Conservation (phyloP, 2,113 vertebrate genomes). For the Cyanocitta stelleri region DNA sequence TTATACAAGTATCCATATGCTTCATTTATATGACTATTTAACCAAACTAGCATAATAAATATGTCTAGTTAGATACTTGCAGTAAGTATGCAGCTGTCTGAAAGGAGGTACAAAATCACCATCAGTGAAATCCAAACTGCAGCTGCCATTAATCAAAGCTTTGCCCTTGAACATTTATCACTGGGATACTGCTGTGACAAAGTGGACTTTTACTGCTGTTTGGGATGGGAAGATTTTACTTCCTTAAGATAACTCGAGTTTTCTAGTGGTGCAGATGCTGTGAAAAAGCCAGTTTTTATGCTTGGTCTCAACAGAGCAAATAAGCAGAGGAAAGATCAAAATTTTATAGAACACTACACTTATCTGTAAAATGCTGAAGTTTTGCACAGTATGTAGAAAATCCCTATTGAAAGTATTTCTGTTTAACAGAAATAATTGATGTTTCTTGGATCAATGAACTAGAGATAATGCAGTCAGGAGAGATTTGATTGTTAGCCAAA, state of each 20-base stretch:
- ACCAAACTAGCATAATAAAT: conserved; percentile 43
- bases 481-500: neutral
- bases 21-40: conserved; percentile 37
- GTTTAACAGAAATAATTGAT: neutral
- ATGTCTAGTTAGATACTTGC: conserved; percentile 50
- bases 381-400: neutral
- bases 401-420: neutral
- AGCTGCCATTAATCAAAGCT: conserved; percentile 62
- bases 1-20: conserved; percentile 20
- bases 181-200: neutral
- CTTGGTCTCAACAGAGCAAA: neutral
- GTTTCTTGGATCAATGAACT: neutral
- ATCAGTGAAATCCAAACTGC: conserved; percentile 37
- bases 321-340: neutral
- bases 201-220: conserved; percentile 31
- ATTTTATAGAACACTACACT: neutral
- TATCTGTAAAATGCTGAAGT: neutral
- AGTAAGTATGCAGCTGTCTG: conserved; percentile 59
- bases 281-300: neutral
- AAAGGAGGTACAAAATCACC: conserved; percentile 43
- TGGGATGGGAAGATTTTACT: neutral
- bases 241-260: neutral
- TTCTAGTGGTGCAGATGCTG: neutral
- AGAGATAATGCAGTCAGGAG: neutral
- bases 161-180: conserved; percentile 48